Conservation (phyloP, 2,797 vertebrate genomes). For the Acropternis orthonyx region DNA sequence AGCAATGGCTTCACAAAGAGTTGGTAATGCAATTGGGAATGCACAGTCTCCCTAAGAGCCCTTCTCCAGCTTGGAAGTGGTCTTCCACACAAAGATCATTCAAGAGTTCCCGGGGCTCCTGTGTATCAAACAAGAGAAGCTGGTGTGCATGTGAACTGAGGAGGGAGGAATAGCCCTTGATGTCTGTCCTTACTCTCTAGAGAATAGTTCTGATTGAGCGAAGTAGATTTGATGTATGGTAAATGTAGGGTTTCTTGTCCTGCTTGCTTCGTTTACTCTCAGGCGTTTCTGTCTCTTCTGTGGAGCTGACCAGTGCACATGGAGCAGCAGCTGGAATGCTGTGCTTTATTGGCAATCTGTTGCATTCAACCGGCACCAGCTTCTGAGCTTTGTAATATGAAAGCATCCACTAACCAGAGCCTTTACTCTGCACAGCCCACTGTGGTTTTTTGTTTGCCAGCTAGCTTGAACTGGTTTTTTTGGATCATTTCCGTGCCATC, state of each 20-base stretch:
- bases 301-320: rapidly evolving
- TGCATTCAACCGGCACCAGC: neutral
- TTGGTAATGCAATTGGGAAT: neutral
- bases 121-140: neutral
- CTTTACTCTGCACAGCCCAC: neutral
- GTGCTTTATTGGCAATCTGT: neutral
- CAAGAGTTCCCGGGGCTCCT: neutral
- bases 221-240: neutral
- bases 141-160: neutral
- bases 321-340: neutral
- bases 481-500: neutral
- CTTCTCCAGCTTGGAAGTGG: neutral
- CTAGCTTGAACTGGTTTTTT: neutral
- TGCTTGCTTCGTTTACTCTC: neutral
- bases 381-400: neutral
- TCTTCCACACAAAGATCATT: neutral
- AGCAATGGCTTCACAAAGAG: neutral
- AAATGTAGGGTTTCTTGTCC: neutral
- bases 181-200: neutral
- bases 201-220: neutral
- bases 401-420: neutral
- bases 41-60: neutral
- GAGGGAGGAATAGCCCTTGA: neutral
- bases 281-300: neutral
- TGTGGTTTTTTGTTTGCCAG: neutral